These are phyloP conservation scores for Dione vanillae DNA, from an alignment of 2,888 invertebrate species.

Conservation along the genomic window DNA sequence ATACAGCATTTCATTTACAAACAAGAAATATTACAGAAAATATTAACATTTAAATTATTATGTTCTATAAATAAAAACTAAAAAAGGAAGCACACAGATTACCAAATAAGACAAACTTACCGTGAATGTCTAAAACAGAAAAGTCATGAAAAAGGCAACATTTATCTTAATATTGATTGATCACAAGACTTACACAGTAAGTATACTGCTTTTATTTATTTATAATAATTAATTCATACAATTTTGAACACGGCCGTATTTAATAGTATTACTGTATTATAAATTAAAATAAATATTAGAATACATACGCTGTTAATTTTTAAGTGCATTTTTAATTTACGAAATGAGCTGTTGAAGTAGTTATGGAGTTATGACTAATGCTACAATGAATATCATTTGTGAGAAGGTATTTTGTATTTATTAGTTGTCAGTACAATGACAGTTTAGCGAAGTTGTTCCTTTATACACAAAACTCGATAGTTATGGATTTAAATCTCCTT, in stretches of 20 bases:
- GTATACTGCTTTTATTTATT: no score
- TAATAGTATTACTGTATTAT: slow-evolving; percentile 1
- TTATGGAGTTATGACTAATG: background rate
- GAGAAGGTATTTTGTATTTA: background rate
- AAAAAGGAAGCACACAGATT: slow-evolving; percentile 28
- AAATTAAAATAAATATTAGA: background rate
- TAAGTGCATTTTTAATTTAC: background rate
- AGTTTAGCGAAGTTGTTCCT: background rate
- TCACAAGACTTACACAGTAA: slow-evolving; percentile 80
- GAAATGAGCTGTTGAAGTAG: background rate
- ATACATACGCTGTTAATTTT: background rate
- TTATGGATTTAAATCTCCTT: background rate
- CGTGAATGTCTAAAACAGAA: slow-evolving; percentile 69
- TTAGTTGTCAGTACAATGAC: background rate
- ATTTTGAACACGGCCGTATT: slow-evolving; percentile 12
- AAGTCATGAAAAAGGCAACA: slow-evolving; percentile 71
- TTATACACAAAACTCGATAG: background rate
- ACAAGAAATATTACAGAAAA: background rate
- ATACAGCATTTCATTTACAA: background rate
- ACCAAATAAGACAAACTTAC: slow-evolving; percentile 60
- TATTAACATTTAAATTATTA: no score
- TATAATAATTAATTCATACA: slow-evolving; percentile 43
- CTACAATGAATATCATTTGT: slow-evolving; percentile 1
- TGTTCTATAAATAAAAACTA: slow-evolving; percentile 17
- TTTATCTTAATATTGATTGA: slow-evolving; percentile 59